Evolutionary conservation across 2,797 vertebrate species (phyloP).

Genomic region (Yasuhikotakia modesta): DNA sequence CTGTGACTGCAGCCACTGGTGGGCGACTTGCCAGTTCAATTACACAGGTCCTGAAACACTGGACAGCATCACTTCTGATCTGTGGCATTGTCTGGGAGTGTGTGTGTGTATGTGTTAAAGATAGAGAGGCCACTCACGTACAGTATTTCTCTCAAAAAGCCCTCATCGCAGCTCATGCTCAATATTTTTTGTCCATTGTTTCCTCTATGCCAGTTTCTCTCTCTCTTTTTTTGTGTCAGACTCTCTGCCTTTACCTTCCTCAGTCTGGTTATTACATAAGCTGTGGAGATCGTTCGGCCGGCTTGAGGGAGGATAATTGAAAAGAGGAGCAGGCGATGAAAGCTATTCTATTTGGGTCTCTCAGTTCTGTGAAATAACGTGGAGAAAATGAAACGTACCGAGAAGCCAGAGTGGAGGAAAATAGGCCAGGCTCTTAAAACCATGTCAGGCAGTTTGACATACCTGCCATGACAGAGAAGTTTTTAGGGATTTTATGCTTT

Average conservation of each 20-base stretch:
- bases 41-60: constrained; percentile 2
- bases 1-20: constrained; percentile 7
- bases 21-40: constrained; percentile 13
- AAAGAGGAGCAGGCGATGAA: constrained; percentile 73
- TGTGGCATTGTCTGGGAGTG: constrained; percentile 15
- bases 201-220: background rate
- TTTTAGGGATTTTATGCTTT: constrained; percentile 18
- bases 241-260: constrained; percentile 53
- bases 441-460: constrained; percentile 64
- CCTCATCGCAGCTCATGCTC: constrained; percentile 6
- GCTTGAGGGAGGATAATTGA: constrained; percentile 74
- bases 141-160: constrained; percentile 19
- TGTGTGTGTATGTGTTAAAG: constrained; percentile 28
- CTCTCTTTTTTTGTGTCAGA: background rate
- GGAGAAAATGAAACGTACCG: constrained; percentile 64
- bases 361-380: constrained; percentile 68
- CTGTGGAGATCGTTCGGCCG: constrained; percentile 63
- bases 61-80: constrained; percentile 30
- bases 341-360: constrained; percentile 69
- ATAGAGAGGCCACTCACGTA: constrained; percentile 18
- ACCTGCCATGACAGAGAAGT: constrained; percentile 52
- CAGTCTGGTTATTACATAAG: constrained; percentile 72
- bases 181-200: constrained; percentile 34
- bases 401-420: constrained; percentile 68
- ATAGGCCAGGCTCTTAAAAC: constrained; percentile 73